phyloP scores from a whole-genome alignment of 2,888 invertebrate genomes.

The Trichogramma evanescens region DNA sequence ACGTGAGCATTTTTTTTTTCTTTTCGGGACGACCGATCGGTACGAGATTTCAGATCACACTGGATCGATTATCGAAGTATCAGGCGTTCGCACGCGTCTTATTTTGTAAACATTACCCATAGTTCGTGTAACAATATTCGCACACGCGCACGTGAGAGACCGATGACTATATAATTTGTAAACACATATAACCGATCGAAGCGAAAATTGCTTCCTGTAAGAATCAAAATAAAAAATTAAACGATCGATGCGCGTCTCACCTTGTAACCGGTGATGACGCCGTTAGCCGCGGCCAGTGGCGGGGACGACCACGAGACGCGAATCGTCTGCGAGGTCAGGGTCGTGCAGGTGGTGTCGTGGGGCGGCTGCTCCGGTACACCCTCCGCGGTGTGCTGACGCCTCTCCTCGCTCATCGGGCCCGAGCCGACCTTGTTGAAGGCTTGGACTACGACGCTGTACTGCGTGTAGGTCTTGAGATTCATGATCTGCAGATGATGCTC shows the following conservation, averaged over 20 bases:
- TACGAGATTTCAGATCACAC: no score
- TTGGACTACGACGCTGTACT: slow-evolving; percentile 92
- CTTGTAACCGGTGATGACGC: slow-evolving; percentile 92
- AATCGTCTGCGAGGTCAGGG: slow-evolving; percentile 88
- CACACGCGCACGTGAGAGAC: no score
- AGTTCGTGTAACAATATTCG: no score
- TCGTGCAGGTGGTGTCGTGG: slow-evolving; percentile 85
- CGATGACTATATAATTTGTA: no score
- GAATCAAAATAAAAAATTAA: background rate
- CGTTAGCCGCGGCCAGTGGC: slow-evolving; percentile 84
- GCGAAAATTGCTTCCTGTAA: no score
- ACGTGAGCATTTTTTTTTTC: no score
- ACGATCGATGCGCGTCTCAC: slow-evolving; percentile 24
- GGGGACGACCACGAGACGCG: slow-evolving; percentile 93
- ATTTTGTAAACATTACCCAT: no score
- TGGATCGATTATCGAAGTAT: no score
- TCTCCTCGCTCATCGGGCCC: slow-evolving; percentile 83
- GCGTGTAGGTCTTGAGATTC: slow-evolving; percentile 85
- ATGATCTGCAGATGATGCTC: slow-evolving; percentile 79
- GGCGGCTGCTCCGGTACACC: slow-evolving; percentile 89
- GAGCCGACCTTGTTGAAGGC: slow-evolving; percentile 91
- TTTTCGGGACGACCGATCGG: no score
- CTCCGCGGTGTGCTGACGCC: slow-evolving; percentile 88
- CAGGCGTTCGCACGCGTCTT: no score
- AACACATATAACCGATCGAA: no score